phyloP scores from a whole-genome alignment of 2,797 vertebrate genomes.

The Malacoraja senta region DNA sequence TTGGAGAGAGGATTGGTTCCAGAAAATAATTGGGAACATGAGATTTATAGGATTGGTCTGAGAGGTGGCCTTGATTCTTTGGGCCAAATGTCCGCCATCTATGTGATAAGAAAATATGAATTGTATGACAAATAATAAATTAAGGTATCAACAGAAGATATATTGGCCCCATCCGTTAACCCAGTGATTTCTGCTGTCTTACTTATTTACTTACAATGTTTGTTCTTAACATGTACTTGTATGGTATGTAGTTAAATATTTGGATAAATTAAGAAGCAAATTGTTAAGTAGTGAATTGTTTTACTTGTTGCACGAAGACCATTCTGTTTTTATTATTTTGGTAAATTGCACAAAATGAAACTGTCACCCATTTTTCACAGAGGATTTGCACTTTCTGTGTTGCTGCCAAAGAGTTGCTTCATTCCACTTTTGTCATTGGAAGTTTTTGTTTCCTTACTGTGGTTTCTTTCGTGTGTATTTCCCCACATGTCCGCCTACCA shows the following conservation, averaged over 20 bases:
- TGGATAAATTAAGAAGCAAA: background rate
- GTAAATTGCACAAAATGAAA: background rate
- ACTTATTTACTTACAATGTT: background rate
- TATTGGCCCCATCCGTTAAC: background rate
- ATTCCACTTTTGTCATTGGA: background rate
- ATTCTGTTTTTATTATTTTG: background rate
- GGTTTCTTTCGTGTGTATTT: background rate
- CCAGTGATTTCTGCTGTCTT: background rate
- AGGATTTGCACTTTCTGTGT: too few species aligned
- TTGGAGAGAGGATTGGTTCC: too few species aligned
- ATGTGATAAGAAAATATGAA: too few species aligned
- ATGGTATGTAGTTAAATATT: background rate
- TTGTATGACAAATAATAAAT: too few species aligned
- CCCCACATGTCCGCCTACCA: too few species aligned
- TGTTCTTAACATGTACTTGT: background rate
- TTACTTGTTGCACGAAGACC: background rate
- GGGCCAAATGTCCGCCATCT: too few species aligned
- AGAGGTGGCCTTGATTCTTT: too few species aligned
- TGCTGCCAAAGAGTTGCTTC: background rate
- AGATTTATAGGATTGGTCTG: too few species aligned
- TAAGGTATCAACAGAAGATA: too few species aligned
- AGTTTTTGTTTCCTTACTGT: background rate
- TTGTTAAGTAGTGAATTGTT: background rate
- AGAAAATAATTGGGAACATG: too few species aligned
- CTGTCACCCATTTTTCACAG: background rate